phyloP scores from a whole-genome alignment of 2,888 invertebrate species.

The Pycnomerus fuliginosus region DNA sequence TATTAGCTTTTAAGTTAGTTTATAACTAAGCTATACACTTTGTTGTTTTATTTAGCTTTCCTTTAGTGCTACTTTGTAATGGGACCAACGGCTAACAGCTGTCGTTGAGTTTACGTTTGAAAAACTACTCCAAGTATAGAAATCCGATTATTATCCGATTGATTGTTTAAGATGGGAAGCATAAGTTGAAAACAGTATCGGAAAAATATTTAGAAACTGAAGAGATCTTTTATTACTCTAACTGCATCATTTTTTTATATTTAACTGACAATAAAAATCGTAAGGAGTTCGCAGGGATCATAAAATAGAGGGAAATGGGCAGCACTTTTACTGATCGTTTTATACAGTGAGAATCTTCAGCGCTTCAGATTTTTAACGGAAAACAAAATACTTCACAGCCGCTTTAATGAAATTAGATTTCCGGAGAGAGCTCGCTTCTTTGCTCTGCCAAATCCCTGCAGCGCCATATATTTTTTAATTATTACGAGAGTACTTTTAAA shows the following conservation, averaged over 20 bases:
- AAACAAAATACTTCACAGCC: constrained; percentile 12
- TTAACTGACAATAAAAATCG: constrained; percentile 21
- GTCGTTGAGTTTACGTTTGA: too few relatives aligned
- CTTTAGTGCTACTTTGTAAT: too few relatives aligned
- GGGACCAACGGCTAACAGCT: too few relatives aligned
- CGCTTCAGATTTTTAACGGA: constrained; percentile 13
- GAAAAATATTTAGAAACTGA: constrained; percentile 19
- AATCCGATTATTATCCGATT: too few relatives aligned
- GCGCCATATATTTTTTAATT: too few relatives aligned
- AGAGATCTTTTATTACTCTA: constrained; percentile 21
- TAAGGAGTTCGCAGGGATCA: constrained; percentile 18
- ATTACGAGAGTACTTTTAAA: too few relatives aligned
- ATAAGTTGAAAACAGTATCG: constrained; percentile 13
- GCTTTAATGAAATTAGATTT: constrained; percentile 16
- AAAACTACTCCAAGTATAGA: too few relatives aligned
- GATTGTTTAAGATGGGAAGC: constrained; percentile 12
- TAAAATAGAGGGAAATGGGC: constrained; percentile 21
- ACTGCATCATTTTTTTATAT: constrained; percentile 24
- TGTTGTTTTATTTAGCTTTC: too few relatives aligned
- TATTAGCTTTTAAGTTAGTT: too few relatives aligned
- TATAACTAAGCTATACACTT: too few relatives aligned
- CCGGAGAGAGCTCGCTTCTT: constrained; percentile 5
- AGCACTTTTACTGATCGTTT: constrained; percentile 22
- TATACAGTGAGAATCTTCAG: constrained; percentile 19
- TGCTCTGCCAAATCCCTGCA: too few relatives aligned